phyloP scores from a whole-genome alignment of 1,140 invertebrate species.

The Chironomus striatipennis region DNA sequence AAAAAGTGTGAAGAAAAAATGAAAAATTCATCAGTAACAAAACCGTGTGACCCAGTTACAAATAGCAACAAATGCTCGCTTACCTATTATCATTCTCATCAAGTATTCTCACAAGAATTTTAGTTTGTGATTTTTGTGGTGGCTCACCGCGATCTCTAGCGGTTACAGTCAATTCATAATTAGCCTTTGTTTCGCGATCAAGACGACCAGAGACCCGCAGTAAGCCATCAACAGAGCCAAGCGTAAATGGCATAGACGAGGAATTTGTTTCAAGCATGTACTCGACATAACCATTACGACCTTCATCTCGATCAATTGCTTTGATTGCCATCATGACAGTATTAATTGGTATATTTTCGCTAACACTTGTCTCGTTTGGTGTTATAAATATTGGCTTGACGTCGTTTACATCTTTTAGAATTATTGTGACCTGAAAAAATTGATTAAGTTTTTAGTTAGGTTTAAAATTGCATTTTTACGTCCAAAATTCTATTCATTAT shows the following conservation, averaged over 20 bases:
- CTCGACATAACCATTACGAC: constrained; percentile 85
- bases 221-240: constrained; percentile 82
- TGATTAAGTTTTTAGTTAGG: not conserved
- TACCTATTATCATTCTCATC: constrained; percentile 84
- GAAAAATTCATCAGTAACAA: too few species aligned
- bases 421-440: constrained; percentile 67
- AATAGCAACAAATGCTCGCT: not conserved
- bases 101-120: constrained; percentile 64
- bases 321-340: constrained; percentile 85
- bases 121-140: constrained; percentile 57
- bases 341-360: constrained; percentile 82
- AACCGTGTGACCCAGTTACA: not conserved
- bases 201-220: constrained; percentile 69
- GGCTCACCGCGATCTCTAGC: constrained; percentile 86
- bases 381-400: constrained; percentile 85
- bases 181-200: constrained; percentile 75
- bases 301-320: constrained; percentile 87
- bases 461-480: too few species aligned
- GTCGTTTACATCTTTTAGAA: constrained; percentile 89
- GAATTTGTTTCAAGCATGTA: constrained; percentile 60
- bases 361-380: constrained; percentile 63
- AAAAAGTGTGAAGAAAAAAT: not conserved
- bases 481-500: too few species aligned
- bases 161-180: constrained; percentile 69
- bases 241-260: constrained; percentile 58